Conservation (phyloP, 2,888 invertebrate species). For the Diloba caeruleocephala region DNA sequence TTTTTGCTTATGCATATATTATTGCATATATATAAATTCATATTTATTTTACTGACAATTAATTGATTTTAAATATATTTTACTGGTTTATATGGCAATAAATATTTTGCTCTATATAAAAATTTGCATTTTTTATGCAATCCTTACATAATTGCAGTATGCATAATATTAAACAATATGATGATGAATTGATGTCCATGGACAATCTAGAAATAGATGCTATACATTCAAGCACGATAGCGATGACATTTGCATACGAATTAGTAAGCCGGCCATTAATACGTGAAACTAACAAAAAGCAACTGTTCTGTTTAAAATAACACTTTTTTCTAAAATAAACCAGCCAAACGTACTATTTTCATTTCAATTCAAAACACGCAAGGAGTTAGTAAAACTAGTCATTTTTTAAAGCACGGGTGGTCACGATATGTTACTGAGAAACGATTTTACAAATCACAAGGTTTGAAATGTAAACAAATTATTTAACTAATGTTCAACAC, state of each 20-base stretch:
- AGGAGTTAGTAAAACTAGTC: constrained; percentile 23
- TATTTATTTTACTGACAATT: no score
- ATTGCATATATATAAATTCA: no score
- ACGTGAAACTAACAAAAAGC: constrained; percentile 1
- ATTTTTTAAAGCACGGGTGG: constrained; percentile 52
- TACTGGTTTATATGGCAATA: no score
- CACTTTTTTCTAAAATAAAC: constrained; percentile 19
- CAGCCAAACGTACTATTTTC: constrained; percentile 15
- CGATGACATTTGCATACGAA: constrained; percentile 26
- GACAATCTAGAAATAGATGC: no score
- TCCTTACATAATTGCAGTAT: no score
- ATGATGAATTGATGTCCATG: no score
- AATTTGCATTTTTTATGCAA: no score
- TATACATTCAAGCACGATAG: not conserved
- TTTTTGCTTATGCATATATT: no score
- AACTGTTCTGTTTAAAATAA: constrained; percentile 11
- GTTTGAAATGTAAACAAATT: constrained; percentile 51
- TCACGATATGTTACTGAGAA: constrained; percentile 50
- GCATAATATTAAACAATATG: no score
- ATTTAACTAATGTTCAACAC: constrained; percentile 48
- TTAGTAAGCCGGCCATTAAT: not conserved
- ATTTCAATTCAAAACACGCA: constrained; percentile 50
- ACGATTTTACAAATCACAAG: constrained; percentile 57
- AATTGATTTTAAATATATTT: no score
- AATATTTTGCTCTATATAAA: no score